Percentiles rank a stretch among this genome's conserved stretches.
phyloP scores from a whole-genome alignment of 2,113 vertebrate genomes.

The Sorex araneus region DNA sequence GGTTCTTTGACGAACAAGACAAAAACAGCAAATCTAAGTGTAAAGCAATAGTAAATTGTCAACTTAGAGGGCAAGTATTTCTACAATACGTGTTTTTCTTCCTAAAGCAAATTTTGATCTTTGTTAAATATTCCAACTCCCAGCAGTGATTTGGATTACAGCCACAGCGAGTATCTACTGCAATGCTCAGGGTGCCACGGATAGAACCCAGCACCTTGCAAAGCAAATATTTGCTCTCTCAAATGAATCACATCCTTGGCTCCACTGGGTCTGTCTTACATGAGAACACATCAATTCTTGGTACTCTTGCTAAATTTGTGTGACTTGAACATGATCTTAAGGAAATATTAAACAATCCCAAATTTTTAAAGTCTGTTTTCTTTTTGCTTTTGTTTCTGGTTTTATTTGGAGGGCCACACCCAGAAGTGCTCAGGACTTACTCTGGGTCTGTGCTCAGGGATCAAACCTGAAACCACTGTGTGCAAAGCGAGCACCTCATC shows the following conservation, averaged over 20 bases:
- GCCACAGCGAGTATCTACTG: no score
- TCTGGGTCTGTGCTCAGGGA: no score
- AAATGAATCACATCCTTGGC: no score
- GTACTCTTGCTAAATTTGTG: background rate
- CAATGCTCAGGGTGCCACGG: no score
- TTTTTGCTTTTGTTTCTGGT: no score
- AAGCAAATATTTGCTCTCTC: no score
- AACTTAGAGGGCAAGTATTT: background rate
- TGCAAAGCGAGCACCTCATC: no score
- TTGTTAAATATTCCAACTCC: background rate
- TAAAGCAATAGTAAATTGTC: background rate
- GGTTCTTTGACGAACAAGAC: background rate
- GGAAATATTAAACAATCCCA: conserved; percentile 30
- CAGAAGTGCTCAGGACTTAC: no score
- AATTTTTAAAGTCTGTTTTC: background rate
- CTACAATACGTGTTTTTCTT: background rate
- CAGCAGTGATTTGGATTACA: no score
- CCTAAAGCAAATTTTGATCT: background rate
- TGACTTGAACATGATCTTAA: background rate
- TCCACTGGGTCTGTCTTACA: background rate
- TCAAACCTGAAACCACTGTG: no score
- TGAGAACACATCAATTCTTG: background rate
- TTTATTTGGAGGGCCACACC: no score
- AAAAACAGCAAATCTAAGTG: background rate
- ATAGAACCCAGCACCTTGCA: no score